Percentiles rank a stretch among this genome's conserved stretches.
These are phyloP conservation scores for Oncorhynchus keta DNA, from an alignment of 2,113 vertebrate species.

Conservation along the genomic window DNA sequence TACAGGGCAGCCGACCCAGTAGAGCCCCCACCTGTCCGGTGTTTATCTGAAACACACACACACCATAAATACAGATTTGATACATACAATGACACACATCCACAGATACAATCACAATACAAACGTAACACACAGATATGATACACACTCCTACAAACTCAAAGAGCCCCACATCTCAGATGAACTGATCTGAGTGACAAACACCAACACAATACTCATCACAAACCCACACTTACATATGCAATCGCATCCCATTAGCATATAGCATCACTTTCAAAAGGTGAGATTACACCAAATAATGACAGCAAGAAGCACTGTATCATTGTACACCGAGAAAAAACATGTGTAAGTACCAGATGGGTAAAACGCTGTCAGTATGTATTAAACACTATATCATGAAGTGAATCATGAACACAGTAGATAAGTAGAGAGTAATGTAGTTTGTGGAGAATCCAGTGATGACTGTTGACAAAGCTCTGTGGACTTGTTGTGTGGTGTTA, in stretches of 20 bases:
- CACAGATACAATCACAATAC: slow-evolving; percentile 11
- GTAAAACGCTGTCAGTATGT: not conserved
- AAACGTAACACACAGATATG: no score
- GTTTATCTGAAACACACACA: slow-evolving; percentile 78
- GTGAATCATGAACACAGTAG: not conserved
- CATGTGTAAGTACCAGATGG: not conserved
- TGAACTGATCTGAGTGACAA: no score
- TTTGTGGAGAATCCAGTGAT: not conserved
- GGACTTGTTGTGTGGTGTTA: not conserved
- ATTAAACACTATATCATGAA: not conserved
- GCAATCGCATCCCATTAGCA: slow-evolving; percentile 12
- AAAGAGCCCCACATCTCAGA: no score
- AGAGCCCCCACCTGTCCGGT: slow-evolving; percentile 87
- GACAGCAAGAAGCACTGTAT: not conserved
- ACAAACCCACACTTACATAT: slow-evolving; percentile 1
- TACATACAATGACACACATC: slow-evolving; percentile 4
- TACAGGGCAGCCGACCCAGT: slow-evolving; percentile 86
- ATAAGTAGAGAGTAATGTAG: slow-evolving; percentile 2
- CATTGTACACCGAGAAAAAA: no score
- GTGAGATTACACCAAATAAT: no score
- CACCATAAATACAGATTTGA: not conserved
- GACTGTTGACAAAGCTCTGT: slow-evolving; percentile 25
- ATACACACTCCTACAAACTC: no score
- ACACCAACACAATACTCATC: not conserved
- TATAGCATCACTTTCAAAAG: not conserved